Percentiles rank a stretch among this genome's conserved stretches.
These are phyloP conservation scores for Paratrypauchen microcephalus DNA, from an alignment of 2,797 vertebrate genomes.

Conservation along the genomic window DNA sequence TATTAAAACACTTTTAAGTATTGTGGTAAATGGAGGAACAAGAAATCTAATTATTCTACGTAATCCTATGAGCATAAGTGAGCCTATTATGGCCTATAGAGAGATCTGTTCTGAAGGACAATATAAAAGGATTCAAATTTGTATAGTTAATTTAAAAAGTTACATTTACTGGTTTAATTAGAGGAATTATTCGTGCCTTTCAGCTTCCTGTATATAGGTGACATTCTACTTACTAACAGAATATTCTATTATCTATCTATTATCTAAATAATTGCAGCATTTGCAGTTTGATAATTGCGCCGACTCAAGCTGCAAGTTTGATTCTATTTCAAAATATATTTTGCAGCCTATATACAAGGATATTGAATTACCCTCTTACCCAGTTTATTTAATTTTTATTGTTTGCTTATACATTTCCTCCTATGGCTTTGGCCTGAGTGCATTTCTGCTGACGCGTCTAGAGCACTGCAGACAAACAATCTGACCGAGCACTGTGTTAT, in stretches of 20 bases:
- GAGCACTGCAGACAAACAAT: slow-evolving; percentile 30
- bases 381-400: neutral
- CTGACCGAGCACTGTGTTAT: slow-evolving; percentile 23
- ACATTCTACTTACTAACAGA: no score
- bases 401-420: slow-evolving; percentile 3
- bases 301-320: no score
- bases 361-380: neutral
- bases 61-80: neutral
- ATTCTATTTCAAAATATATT: no score
- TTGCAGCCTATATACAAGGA: neutral
- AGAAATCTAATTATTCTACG: neutral
- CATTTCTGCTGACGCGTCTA: slow-evolving; percentile 7
- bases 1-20: neutral
- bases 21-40: neutral
- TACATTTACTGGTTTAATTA: neutral
- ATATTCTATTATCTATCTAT: no score
- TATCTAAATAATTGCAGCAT: no score
- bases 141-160: neutral
- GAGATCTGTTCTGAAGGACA: neutral
- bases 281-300: no score
- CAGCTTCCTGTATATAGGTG: no score
- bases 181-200: no score
- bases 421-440: slow-evolving; percentile 11
- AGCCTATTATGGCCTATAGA: neutral
- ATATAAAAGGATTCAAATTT: neutral